Evolutionary conservation across 2,113 vertebrate genomes (phyloP).

Genomic region (Micronisus gabar): DNA sequence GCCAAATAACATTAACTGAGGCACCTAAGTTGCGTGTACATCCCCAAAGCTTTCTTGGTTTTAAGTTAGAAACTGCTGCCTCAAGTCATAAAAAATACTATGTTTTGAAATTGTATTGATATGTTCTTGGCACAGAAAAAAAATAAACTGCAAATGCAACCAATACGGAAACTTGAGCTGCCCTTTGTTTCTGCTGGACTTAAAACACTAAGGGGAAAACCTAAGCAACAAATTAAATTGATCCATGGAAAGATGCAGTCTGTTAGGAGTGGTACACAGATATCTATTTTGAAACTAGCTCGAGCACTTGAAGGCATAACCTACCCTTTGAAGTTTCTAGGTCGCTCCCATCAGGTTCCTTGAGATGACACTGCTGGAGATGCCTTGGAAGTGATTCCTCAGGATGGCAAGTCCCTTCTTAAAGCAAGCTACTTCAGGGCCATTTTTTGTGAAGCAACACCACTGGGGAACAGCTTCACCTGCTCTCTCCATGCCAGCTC

Average conservation of each 20-base stretch:
- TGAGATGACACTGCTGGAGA: neutral
- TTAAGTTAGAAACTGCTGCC: slow-evolving; percentile 14
- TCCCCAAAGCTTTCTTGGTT: slow-evolving; percentile 12
- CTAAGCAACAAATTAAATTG: slow-evolving; percentile 11
- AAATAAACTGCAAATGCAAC: slow-evolving; percentile 24
- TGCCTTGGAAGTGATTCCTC: neutral
- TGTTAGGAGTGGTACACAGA: neutral
- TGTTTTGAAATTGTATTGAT: slow-evolving; percentile 27
- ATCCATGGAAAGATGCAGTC: neutral
- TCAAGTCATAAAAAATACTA: slow-evolving; percentile 14
- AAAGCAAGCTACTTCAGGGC: neutral
- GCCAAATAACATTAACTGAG: neutral
- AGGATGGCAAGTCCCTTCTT: neutral
- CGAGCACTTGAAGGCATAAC: neutral
- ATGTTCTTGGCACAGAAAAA: slow-evolving; percentile 36
- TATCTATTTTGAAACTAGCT: neutral
- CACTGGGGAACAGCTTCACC: neutral
- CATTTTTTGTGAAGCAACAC: neutral
- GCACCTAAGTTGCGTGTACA: neutral
- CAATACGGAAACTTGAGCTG: slow-evolving; percentile 19
- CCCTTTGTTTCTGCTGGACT: slow-evolving; percentile 28
- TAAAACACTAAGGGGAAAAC: neutral
- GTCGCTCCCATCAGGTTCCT: neutral
- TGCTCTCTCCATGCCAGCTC: neutral
- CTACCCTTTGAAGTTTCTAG: neutral